Conservation (phyloP, 2,797 vertebrate genomes). For the Sebastes nivosus region DNA sequence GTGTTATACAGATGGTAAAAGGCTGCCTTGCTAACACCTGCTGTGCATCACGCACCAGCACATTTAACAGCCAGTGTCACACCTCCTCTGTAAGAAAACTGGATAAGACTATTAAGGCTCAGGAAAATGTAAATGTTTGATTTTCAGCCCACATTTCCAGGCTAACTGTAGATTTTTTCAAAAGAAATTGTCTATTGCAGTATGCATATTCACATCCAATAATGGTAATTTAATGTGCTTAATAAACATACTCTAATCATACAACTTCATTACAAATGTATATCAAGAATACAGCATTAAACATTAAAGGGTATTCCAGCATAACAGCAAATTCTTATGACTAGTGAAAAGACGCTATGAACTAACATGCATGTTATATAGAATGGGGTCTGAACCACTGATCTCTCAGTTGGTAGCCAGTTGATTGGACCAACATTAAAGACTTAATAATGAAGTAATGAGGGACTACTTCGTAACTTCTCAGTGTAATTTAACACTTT, state of each 20-base stretch:
- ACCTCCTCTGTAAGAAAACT: constrained; percentile 34
- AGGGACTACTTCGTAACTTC: not conserved
- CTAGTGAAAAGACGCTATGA: not conserved
- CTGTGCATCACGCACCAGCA: constrained; percentile 37
- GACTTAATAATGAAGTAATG: not conserved
- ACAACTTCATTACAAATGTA: not conserved
- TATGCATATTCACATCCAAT: not conserved
- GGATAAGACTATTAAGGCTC: constrained; percentile 13
- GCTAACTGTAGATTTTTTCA: not conserved
- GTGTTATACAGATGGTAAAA: constrained; percentile 64
- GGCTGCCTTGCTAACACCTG: constrained; percentile 51
- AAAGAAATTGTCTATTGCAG: not conserved
- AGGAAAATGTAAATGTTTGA: constrained; percentile 28
- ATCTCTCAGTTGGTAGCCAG: not conserved
- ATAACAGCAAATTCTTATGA: not conserved
- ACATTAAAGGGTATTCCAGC: not conserved
- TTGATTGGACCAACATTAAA: not conserved
- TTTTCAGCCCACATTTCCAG: not conserved
- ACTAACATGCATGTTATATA: not conserved
- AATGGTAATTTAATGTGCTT: not conserved
- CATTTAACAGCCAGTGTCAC: constrained; percentile 55
- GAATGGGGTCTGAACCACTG: not conserved
- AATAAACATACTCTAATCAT: not conserved
- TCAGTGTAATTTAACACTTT: not conserved
- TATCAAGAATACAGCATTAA: not conserved